phyloP scores from a whole-genome alignment of 2,113 vertebrate genomes.

The Casuarius casuarius region DNA sequence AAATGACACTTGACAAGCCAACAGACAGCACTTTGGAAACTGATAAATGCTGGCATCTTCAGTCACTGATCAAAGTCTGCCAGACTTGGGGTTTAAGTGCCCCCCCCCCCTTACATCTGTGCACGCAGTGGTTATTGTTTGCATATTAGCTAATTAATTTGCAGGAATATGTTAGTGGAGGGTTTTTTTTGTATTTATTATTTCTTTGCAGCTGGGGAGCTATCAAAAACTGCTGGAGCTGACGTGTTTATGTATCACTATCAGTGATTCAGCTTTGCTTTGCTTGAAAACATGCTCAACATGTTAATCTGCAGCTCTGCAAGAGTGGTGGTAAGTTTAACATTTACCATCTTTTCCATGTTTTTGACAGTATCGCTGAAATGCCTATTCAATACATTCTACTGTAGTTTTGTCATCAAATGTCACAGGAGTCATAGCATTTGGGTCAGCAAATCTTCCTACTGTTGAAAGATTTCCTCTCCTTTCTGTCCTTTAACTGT shows the following conservation, averaged over 20 bases:
- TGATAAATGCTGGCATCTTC: not conserved
- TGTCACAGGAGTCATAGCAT: not conserved
- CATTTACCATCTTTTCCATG: not conserved
- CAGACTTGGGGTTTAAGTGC: not conserved
- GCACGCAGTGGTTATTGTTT: not conserved
- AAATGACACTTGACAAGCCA: not conserved
- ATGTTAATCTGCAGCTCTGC: not conserved
- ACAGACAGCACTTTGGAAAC: not conserved
- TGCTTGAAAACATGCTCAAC: not conserved
- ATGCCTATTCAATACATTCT: not conserved
- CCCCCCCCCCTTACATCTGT: not conserved
- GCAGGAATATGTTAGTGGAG: rapidly evolving
- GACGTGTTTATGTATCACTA: rapidly evolving
- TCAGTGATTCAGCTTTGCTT: rapidly evolving
- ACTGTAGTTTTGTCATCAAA: not conserved
- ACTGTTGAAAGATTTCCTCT: rapidly evolving
- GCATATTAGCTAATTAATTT: not conserved
- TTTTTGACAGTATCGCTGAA: not conserved
- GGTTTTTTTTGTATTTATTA: not conserved
- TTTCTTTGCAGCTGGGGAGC: not conserved
- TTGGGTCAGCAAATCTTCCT: not conserved
- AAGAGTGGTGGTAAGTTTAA: not conserved
- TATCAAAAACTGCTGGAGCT: not conserved
- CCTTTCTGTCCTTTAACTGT: not conserved
- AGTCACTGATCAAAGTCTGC: not conserved